A percentile compares a stretch with the other conserved stretches of the same genome.
Evolutionary conservation across 2,888 invertebrate genomes (phyloP).

Genomic region (Caenorhabditis plicata): DNA sequence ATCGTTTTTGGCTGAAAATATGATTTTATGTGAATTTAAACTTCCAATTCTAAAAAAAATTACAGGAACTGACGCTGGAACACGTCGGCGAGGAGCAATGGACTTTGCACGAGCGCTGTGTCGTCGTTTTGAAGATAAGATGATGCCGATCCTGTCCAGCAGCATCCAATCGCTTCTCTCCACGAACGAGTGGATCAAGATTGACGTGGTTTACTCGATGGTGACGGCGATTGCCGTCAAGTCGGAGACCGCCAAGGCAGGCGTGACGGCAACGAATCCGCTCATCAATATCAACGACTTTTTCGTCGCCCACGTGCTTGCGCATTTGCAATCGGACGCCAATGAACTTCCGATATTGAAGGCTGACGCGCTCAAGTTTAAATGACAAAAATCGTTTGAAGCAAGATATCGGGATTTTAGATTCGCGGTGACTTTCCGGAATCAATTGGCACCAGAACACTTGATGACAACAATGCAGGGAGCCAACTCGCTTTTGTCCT

Average conservation of each 20-base stretch:
- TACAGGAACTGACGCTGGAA: slow-evolving; percentile 83
- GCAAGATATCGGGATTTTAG: too few species aligned
- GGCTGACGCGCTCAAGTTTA: slow-evolving; percentile 92
- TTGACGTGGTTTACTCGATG: slow-evolving; percentile 92
- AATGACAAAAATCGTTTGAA: too few species aligned
- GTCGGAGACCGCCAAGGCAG: slow-evolving; percentile 78
- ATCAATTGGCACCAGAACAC: slow-evolving; percentile 80
- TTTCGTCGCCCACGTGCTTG: slow-evolving; percentile 81
- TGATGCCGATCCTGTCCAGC: slow-evolving; percentile 42
- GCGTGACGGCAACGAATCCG: slow-evolving; percentile 56
- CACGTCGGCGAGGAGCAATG: slow-evolving; percentile 90
- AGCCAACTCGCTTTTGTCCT: slow-evolving; percentile 21
- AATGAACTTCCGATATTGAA: slow-evolving; percentile 74
- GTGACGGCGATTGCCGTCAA: slow-evolving; percentile 90
- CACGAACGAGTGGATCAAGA: slow-evolving; percentile 75
- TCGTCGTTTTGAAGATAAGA: slow-evolving; percentile 77
- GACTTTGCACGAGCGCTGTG: slow-evolving; percentile 91
- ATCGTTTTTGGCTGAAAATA: too few species aligned
- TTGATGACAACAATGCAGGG: slow-evolving; percentile 74
- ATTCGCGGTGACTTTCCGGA: slow-evolving; percentile 90
- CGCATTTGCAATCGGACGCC: slow-evolving; percentile 77
- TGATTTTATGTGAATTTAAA: slow-evolving; percentile 12
- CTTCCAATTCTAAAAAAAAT: too few species aligned
- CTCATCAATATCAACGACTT: slow-evolving; percentile 84
- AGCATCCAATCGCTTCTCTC: slow-evolving; percentile 17